phyloP scores from a whole-genome alignment of 2,888 invertebrate genomes.

The Trachelus iudaicus region DNA sequence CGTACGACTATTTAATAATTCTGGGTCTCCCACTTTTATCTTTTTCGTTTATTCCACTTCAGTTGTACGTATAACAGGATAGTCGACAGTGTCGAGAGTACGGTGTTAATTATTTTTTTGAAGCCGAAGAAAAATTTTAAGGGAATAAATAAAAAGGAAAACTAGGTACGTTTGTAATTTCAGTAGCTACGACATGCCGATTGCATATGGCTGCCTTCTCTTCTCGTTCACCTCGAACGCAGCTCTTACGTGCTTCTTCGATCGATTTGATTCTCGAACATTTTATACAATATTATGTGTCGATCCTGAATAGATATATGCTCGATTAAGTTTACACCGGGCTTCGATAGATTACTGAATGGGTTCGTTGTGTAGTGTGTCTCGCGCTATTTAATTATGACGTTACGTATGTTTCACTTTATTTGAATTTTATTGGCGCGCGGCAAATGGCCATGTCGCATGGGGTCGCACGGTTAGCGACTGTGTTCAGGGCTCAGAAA shows the following conservation, averaged over 20 bases:
- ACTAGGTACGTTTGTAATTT: neutral
- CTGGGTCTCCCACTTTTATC: neutral
- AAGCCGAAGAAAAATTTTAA: neutral
- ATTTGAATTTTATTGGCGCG: neutral
- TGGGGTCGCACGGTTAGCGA: neutral
- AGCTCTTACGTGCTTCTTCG: slow-evolving; percentile 33
- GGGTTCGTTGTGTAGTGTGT: neutral
- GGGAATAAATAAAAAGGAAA: neutral
- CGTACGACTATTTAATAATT: neutral
- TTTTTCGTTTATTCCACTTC: neutral
- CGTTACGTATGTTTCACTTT: neutral
- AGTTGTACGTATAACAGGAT: neutral
- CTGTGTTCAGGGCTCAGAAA: neutral
- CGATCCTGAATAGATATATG: neutral
- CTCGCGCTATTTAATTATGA: neutral
- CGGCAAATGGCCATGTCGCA: neutral
- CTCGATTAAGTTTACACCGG: neutral
- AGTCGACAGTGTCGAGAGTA: neutral
- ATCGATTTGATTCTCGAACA: neutral
- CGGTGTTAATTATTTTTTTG: neutral
- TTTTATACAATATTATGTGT: neutral
- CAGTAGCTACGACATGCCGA: neutral
- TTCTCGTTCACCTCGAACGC: slow-evolving; percentile 42
- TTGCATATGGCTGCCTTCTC: neutral
- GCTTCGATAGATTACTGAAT: neutral